These are phyloP conservation scores for Halocynthia roretzi DNA, from an alignment of 23 tunicate species.

Conservation along the genomic window DNA sequence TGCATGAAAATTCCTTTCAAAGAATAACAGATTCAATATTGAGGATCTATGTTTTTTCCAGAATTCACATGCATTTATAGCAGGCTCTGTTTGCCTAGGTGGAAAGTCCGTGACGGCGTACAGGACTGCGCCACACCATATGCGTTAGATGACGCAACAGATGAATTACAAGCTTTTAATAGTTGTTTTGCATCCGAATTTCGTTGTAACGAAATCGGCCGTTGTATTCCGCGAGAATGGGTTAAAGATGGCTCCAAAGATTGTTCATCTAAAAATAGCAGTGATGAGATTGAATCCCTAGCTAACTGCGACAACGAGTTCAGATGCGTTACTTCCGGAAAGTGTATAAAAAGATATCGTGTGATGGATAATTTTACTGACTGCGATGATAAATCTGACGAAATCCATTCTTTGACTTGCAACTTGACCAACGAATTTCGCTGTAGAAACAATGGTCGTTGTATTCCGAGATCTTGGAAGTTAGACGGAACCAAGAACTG, in stretches of 20 bases:
- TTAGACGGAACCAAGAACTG: constrained; percentile 11
- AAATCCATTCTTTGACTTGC: constrained; percentile 6
- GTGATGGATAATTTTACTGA: constrained; percentile 23
- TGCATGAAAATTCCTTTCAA: no score
- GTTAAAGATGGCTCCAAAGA: constrained; percentile 20
- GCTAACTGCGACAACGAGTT: constrained; percentile 16
- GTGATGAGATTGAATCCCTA: constrained; percentile 16
- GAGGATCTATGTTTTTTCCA: neutral
- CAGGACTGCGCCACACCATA: constrained; percentile 8
- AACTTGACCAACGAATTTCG: constrained; percentile 14
- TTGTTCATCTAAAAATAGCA: constrained; percentile 3
- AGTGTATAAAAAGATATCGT: constrained; percentile 25
- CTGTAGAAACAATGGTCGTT: constrained; percentile 30
- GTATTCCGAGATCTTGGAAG: constrained; percentile 33
- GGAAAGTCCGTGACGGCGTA: constrained; percentile 21
- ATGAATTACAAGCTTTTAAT: constrained; percentile 6
- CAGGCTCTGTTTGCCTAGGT: constrained; percentile 1
- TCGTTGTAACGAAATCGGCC: neutral
- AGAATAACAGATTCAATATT: no score
- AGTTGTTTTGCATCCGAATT: constrained; percentile 15
- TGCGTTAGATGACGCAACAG: constrained; percentile 9
- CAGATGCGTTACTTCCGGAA: constrained; percentile 14
- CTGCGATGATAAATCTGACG: constrained; percentile 23
- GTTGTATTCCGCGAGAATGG: constrained; percentile 30
- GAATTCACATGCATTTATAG: constrained; percentile 5